phyloP scores from a whole-genome alignment of 2,888 invertebrate species.

The Pseudanteris insignis region DNA sequence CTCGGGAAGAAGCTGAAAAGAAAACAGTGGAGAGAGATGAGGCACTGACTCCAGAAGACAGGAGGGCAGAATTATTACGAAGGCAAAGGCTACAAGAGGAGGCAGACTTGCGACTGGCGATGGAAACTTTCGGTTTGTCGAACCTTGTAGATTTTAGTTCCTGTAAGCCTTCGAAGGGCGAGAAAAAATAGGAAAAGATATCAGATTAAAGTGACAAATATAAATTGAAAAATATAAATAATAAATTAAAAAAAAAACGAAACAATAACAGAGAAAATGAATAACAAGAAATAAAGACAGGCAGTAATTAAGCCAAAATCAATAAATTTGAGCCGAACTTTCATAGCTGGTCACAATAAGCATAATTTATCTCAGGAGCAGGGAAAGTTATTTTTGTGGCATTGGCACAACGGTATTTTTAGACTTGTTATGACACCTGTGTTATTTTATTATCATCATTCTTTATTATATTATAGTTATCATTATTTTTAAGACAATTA shows the following conservation, averaged over 20 bases:
- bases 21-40: conserved; percentile 72
- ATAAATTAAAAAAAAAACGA: conserved; percentile 2
- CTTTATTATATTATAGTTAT: conserved; percentile 2
- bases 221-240: background rate
- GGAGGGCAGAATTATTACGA: conserved; percentile 78
- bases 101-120: conserved; percentile 84
- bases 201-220: too few species aligned
- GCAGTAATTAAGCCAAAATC: conserved; percentile 4
- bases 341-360: conserved; percentile 23
- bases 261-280: too few species aligned
- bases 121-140: conserved; percentile 84
- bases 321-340: conserved; percentile 12
- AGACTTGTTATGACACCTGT: conserved; percentile 1
- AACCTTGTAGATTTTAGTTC: conserved; percentile 66
- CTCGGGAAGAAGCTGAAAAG: conserved; percentile 73
- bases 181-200: conserved; percentile 56
- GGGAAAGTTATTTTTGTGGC: conserved; percentile 4
- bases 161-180: conserved; percentile 60
- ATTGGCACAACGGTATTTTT: conserved; percentile 46
- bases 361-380: conserved; percentile 2
- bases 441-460: background rate
- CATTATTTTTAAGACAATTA: conserved; percentile 12
- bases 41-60: conserved; percentile 80
- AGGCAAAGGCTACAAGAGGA: conserved; percentile 87
- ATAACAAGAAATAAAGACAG: too few species aligned